Evolutionary conservation across 2,888 invertebrate species (phyloP).

Genomic region (Selenia dentaria): DNA sequence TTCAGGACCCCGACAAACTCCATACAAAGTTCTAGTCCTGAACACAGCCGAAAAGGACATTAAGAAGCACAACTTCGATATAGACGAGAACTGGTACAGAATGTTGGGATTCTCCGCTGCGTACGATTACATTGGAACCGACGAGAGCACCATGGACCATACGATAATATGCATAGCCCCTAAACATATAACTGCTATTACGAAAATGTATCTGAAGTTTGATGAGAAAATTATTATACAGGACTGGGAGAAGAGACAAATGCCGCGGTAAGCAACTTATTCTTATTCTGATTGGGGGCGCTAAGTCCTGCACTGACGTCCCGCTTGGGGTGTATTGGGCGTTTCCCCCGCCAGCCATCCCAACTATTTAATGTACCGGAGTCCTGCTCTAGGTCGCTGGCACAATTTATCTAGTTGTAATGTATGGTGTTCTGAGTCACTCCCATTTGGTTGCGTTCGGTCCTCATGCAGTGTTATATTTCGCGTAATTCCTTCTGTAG

Average conservation of each 20-base stretch:
- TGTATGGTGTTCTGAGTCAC: no score
- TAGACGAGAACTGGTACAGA: conserved; percentile 88
- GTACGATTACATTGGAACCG: conserved; percentile 86
- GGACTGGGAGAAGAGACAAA: conserved; percentile 75
- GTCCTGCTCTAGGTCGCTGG: no score
- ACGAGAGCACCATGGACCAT: conserved; percentile 86
- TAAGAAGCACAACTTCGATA: conserved; percentile 65
- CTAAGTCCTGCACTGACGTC: no score
- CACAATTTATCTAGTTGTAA: no score
- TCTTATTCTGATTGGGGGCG: no score
- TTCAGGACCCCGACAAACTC: conserved; percentile 70
- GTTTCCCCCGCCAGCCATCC: no score
- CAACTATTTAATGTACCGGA: no score
- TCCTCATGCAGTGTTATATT: no score
- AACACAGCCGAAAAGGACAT: conserved; percentile 70
- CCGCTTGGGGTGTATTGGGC: no score
- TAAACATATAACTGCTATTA: conserved; percentile 88
- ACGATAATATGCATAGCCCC: conserved; percentile 87
- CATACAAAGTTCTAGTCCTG: conserved; percentile 88
- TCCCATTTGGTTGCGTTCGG: no score
- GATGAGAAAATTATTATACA: conserved; percentile 87
- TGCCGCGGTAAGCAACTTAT: conserved; percentile 72
- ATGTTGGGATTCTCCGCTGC: conserved; percentile 87
- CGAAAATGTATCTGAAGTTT: conserved; percentile 88
- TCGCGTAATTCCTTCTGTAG: no score